Conservation (phyloP, 1,140 invertebrate species). For the Lepidotrigona ventralis region DNA sequence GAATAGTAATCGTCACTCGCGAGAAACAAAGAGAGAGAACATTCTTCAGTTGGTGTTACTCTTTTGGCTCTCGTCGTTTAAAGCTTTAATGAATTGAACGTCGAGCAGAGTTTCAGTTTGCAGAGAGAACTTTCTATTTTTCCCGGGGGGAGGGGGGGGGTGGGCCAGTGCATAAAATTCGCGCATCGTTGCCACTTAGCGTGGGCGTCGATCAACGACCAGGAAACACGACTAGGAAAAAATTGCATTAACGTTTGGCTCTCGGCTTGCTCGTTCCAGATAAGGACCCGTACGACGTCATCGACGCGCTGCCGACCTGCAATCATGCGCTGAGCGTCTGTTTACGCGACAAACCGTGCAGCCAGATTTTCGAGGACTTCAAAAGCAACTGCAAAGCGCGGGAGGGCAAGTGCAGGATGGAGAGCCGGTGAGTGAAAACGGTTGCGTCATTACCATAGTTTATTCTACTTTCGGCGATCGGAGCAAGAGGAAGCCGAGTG, state of each 20-base stretch:
- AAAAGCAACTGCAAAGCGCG: conserved; percentile 90
- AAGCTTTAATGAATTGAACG: too few species aligned
- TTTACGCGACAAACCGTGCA: conserved; percentile 87
- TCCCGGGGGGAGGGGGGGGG: too few species aligned
- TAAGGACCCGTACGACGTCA: conserved; percentile 91
- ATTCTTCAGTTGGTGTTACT: too few species aligned
- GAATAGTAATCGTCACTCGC: too few species aligned
- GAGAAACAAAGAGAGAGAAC: too few species aligned
- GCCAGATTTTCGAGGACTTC: conserved; percentile 90
- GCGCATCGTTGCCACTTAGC: not conserved
- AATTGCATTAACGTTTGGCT: conserved; percentile 2
- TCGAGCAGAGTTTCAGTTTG: too few species aligned
- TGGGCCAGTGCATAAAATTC: too few species aligned
- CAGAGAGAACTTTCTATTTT: too few species aligned
- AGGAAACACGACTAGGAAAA: not conserved
- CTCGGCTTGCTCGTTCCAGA: conserved; percentile 81
- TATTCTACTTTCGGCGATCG: conserved; percentile 37
- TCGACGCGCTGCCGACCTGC: conserved; percentile 92
- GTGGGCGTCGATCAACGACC: not conserved
- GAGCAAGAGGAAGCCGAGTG: not conserved
- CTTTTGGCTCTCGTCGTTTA: too few species aligned
- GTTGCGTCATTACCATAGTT: conserved; percentile 41
- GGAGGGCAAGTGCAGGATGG: conserved; percentile 92
- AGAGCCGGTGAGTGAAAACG: conserved; percentile 86
- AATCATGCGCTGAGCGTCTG: conserved; percentile 92